These are phyloP conservation scores for Musca domestica DNA, from an alignment of 1,140 invertebrate genomes.

Conservation along the genomic window DNA sequence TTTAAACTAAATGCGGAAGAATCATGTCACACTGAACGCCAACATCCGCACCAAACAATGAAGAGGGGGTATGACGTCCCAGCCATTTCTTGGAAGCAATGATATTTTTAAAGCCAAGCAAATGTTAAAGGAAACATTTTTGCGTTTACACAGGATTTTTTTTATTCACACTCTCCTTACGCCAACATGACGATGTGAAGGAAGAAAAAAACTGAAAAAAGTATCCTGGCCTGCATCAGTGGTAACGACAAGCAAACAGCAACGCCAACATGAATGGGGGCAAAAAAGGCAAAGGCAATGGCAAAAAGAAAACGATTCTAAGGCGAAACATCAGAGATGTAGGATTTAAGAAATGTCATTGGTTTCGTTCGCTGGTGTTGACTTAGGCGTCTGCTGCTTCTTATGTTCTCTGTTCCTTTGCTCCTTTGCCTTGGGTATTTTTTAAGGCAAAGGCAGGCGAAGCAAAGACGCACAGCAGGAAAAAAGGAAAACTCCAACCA, in stretches of 20 bases:
- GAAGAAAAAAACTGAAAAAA: not conserved
- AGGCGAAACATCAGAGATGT: no score
- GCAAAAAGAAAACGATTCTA: no score
- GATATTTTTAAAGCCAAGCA: not conserved
- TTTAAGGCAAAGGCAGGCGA: not conserved
- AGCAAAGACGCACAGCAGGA: not conserved
- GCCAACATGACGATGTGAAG: not conserved
- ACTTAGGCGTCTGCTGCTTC: not conserved
- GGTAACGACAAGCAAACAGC: no score
- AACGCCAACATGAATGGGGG: no score
- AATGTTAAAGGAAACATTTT: not conserved
- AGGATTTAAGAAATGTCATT: not conserved
- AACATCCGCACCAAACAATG: not conserved
- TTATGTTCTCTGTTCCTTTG: not conserved
- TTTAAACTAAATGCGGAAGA: conserved; percentile 13
- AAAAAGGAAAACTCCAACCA: not conserved
- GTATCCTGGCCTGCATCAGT: no score
- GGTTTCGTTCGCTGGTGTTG: not conserved
- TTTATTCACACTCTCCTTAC: no score
- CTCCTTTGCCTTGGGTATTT: not conserved
- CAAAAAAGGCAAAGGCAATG: no score
- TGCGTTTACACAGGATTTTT: no score
- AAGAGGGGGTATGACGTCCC: not conserved
- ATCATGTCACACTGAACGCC: not conserved
- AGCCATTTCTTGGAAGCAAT: not conserved